phyloP scores from a whole-genome alignment of 2,797 vertebrate species.

The Chromobotia macracanthus region DNA sequence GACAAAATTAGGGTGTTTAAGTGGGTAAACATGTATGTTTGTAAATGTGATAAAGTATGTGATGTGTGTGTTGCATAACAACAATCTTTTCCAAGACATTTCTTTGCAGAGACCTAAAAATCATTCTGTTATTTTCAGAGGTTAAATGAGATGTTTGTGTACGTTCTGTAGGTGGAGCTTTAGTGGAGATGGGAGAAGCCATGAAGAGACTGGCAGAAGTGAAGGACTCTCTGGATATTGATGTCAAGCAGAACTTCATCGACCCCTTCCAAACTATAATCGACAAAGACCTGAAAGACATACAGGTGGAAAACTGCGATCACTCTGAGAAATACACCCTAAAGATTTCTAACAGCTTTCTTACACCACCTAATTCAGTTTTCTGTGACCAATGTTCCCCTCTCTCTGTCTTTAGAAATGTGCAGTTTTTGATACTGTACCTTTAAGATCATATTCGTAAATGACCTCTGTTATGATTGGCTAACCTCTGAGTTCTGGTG shows the following conservation, averaged over 20 bases:
- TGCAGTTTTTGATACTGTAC: too few relatives aligned
- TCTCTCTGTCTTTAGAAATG: too few relatives aligned
- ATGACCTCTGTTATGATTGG: too few relatives aligned
- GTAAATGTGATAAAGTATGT: too few relatives aligned
- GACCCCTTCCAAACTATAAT: conserved; percentile 92
- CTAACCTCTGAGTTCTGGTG: too few relatives aligned
- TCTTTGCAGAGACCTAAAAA: background rate
- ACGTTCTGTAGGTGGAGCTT: conserved; percentile 80
- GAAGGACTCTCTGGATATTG: conserved; percentile 95
- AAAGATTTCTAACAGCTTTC: background rate
- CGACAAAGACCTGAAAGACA: conserved; percentile 95
- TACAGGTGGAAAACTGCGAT: conserved; percentile 81
- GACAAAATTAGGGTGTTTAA: background rate
- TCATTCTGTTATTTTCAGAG: background rate
- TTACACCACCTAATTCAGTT: too few relatives aligned
- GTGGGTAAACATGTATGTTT: background rate
- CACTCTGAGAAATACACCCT: background rate
- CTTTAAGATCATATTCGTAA: too few relatives aligned
- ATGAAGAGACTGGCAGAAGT: conserved; percentile 92
- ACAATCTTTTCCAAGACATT: background rate
- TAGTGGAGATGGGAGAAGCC: conserved; percentile 88
- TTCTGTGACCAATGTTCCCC: too few relatives aligned
- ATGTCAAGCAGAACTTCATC: conserved; percentile 98
- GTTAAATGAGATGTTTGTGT: background rate
- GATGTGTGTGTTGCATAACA: background rate